A percentile compares a stretch with the other conserved stretches of the same genome.
These are phyloP conservation scores for Drosophila tsacasi DNA, from an alignment of 1,140 invertebrate species.

Conservation along the genomic window DNA sequence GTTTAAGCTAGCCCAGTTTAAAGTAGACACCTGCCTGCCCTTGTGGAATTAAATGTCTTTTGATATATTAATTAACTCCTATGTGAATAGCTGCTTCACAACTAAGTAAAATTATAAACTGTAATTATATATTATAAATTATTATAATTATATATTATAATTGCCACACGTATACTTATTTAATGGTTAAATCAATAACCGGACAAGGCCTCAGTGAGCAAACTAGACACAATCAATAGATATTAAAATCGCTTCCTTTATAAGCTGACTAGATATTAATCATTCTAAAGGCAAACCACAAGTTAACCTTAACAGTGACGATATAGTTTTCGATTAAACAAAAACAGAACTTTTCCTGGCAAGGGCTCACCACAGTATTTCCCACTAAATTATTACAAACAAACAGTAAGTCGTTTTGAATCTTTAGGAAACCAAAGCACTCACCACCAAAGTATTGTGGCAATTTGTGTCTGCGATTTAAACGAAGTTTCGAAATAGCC, in stretches of 20 bases:
- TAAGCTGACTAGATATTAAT: neutral
- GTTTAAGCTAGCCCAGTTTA: neutral
- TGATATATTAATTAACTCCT: neutral
- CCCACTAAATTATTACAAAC: neutral
- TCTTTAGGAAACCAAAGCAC: conserved; percentile 6
- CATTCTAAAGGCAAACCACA: neutral
- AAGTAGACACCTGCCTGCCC: neutral
- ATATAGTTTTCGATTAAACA: neutral
- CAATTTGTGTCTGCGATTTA: conserved; percentile 19
- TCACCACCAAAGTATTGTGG: conserved; percentile 1
- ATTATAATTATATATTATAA: too few species aligned
- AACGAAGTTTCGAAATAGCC: conserved; percentile 29
- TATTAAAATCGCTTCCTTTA: neutral
- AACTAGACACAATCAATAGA: neutral
- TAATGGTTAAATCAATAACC: neutral
- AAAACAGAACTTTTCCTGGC: neutral
- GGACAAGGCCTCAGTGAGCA: neutral
- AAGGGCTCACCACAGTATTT: neutral
- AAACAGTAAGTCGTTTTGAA: neutral
- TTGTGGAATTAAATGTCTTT: neutral
- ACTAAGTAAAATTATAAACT: neutral
- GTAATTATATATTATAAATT: too few species aligned
- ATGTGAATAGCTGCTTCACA: neutral
- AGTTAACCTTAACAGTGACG: neutral
- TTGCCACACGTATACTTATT: neutral